Evolutionary conservation across 2,797 vertebrate genomes (phyloP), one percentile per base, ranked within the genome.

Genomic region (Anas georgica): DNA sequence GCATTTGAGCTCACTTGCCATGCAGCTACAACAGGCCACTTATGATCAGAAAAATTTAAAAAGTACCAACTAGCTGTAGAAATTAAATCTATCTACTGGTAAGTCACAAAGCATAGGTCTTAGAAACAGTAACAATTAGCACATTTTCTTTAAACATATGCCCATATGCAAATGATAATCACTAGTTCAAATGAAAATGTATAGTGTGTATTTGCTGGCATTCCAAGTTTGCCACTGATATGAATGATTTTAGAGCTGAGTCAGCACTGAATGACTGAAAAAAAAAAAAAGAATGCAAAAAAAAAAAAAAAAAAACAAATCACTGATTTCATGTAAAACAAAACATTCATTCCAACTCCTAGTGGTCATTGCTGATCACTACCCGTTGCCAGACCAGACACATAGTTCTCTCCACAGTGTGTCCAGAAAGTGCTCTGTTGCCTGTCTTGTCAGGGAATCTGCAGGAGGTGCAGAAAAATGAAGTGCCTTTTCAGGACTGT

Each of bases 1-100:
- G 69, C 89, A 86, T 52, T 88, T 92, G 48, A 95, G 70, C 78
- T 96, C 78, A n/a, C 62, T 83, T 94, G 77, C 81, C 88, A 91
- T 69, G 68, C 77, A 96, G 69, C 35, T 88, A 88, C 7, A 60
- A 67, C 62, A 92, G 82, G 62, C 78, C 60, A 85, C 69, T 75
- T 45, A 94, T 55, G 67, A 94, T 64, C 41, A 93, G 58, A 56
- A 83, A 56, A 93, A 81, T 43, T 41, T 13, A 90, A 31, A 39
- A 93, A 94, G 23, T 81, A 80, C 31, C 72, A 89, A 35, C 69
- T 58, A 83, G 72, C 85, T 83, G 59, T 63, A 92, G 94, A 85
- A 94, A 93, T 58, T 12, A 77, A 63, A 60, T 79, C 60, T 31
- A n/a, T 66, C 75, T 37, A 82, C 72, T 80, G 72, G 46, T 33